Evolutionary conservation across 2,113 vertebrate genomes (phyloP).

Genomic region (Menura novaehollandiae): DNA sequence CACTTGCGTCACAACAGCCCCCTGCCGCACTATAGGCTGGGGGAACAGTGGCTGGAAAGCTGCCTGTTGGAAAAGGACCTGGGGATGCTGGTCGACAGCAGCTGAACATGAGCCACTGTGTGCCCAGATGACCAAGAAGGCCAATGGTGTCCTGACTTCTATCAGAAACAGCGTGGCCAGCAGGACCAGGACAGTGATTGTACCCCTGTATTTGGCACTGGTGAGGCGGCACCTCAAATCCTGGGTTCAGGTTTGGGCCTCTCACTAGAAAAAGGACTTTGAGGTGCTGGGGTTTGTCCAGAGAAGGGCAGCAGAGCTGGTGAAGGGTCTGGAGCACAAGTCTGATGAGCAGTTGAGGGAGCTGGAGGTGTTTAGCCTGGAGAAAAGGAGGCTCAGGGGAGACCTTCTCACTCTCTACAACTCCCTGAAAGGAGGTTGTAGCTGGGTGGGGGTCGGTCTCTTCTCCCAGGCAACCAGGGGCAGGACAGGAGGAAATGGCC

Average conservation of each 20-base stretch:
- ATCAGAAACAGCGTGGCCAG: not conserved
- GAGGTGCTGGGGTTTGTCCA: rapidly evolving
- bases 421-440: not conserved
- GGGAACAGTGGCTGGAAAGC: not conserved
- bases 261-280: not conserved
- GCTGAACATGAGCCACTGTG: not conserved
- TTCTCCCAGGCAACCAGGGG: not conserved
- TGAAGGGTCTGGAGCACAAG: not conserved
- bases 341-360: not conserved
- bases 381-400: not conserved
- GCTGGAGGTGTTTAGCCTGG: not conserved
- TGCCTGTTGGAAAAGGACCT: not conserved
- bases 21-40: rapidly evolving
- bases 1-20: not conserved
- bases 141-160: not conserved
- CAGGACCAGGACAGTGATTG: not conserved
- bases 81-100: rapidly evolving
- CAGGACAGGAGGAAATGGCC: not conserved
- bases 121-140: not conserved
- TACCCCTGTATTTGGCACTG: not conserved
- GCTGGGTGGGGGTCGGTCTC: rapidly evolving
- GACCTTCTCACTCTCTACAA: rapidly evolving
- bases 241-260: not conserved
- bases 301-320: not conserved
- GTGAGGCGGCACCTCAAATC: not conserved